Base-by-base conservation (phyloP, 2,888 invertebrate species). In the Polyploca ridens region DNA sequence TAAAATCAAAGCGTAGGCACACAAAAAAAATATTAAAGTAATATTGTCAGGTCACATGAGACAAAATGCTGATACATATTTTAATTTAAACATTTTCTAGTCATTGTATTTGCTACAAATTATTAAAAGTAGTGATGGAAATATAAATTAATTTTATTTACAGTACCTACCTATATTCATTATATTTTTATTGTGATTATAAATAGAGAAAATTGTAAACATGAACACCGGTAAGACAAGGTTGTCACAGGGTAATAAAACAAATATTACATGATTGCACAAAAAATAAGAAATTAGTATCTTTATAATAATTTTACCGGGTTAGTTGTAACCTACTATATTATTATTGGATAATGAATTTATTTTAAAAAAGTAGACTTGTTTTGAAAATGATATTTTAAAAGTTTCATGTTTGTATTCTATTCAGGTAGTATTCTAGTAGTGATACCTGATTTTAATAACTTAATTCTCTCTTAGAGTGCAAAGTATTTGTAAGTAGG, bases 231-330 rank as follows among this genome's bases (percentile, higher is more conserved):
- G 79, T 82, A 79, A 84, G 80, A 82, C 86, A 86, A 86, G 88
- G 86, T 89, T 85, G 73, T 87, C 83, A 88, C 89, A 90, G 90
- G 90, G 90, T 90, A 90, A 87, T 81, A 74, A 71, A 68, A 70
- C 69, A 67, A 69, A 68, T 62, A 69, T 70, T 64, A 75, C 73
- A 74, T 70, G 69, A 77, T 75, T 81, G 83, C 86, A 88, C 83
- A 85, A 84, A 82, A 78, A 69, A 70, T 69, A 81, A 73, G 73
- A 69, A 75, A 63, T 66, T 69, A 69, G 69, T 72, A 68, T 46
- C 66, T 70, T 67, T 67, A 63, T 61, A 63, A 63, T 61, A 63
- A 68, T 66, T 68, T 66, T 67, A 63, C 54, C 54, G 19, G 5
- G 66, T 65, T 70, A 62, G 41, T 69, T 71, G 65, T 27, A 27